Base-by-base conservation (phyloP, 2,797 vertebrate genomes). In the Enteromius radiatus region DNA sequence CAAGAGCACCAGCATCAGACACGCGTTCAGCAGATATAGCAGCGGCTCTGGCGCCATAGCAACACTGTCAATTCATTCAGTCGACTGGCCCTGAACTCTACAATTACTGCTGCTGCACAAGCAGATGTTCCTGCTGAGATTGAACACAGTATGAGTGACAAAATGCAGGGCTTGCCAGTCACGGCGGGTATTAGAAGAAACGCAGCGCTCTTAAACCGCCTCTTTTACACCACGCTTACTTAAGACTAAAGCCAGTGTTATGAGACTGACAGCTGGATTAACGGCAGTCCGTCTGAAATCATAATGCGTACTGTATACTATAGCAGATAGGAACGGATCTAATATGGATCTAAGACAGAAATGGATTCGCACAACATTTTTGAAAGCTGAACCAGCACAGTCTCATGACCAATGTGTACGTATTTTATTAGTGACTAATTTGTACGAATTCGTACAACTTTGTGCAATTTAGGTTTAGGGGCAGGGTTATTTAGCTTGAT, bases 111-210 rank as follows among this genome's bases (percentile, higher is more conserved):
- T 17, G 59, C 45, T 28, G 70, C 71, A 38, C n/a, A 38, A 75
- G n/a, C 43, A 81, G 80, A 82, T 75, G 80, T 64, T 82, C 80
- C 61, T 43, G 59, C 80, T 82, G 80, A 19, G 70, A 43, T 3
- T 43, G 45, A 82, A 36, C 61, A 54, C 33, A 3, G 33, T 26
- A 1, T 67, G 80, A 76, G 71, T 82, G 80, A 82, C 70, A 82
- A 81, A 82, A 82, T 75, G 80, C 70, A 67, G 80, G 80, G 31
- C 61, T 67, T 10, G 17, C 19, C 38, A 38, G 56, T 74, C 69
- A 26, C 52, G 38, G 14, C 14, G 61, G 9, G 80, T 45, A 64
- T 65, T 21, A 74, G 54, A 31, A 41, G 28, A 73, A 36, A 73
- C 5, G 56, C 14, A 0, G 2, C 36, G 17, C 56, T 73, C 41